Conservation (phyloP, 2,113 vertebrate species). For the Gallinago media region DNA sequence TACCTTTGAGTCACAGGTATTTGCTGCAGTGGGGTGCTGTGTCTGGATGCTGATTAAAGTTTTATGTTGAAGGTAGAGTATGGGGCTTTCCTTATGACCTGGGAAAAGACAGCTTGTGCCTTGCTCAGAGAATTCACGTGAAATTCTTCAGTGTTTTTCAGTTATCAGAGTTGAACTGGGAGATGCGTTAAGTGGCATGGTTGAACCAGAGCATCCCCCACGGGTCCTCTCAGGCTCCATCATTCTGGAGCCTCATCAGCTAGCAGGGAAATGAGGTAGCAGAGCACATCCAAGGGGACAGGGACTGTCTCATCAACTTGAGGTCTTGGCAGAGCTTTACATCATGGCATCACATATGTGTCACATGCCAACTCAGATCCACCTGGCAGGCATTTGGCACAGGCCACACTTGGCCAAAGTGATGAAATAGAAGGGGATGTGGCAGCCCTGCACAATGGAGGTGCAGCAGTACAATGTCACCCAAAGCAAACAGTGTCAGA, state of each 20-base stretch:
- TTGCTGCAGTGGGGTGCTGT: neutral
- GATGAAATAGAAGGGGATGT: neutral
- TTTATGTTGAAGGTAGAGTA: neutral
- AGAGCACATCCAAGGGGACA: neutral
- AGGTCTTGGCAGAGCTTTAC: neutral
- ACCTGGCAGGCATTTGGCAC: neutral
- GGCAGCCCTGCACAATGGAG: neutral
- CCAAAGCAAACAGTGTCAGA: neutral
- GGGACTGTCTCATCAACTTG: neutral
- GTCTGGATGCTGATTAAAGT: neutral
- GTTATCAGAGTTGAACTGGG: neutral
- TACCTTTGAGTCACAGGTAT: rapidly evolving
- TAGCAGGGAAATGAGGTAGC: neutral
- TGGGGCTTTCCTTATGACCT: neutral
- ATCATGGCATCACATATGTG: neutral
- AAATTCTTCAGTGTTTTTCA: neutral
- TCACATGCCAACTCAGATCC: neutral
- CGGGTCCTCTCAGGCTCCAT: neutral
- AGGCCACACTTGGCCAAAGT: neutral
- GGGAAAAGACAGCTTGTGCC: neutral
- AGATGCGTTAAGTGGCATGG: neutral
- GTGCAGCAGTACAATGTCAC: neutral
- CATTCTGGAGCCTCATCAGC: neutral
- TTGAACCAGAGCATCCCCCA: neutral
- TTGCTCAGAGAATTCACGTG: rapidly evolving